Evolutionary conservation across 2,113 vertebrate species (phyloP), one percentile per base, ranked within the genome.

Genomic region (Pituophis catenifer): DNA sequence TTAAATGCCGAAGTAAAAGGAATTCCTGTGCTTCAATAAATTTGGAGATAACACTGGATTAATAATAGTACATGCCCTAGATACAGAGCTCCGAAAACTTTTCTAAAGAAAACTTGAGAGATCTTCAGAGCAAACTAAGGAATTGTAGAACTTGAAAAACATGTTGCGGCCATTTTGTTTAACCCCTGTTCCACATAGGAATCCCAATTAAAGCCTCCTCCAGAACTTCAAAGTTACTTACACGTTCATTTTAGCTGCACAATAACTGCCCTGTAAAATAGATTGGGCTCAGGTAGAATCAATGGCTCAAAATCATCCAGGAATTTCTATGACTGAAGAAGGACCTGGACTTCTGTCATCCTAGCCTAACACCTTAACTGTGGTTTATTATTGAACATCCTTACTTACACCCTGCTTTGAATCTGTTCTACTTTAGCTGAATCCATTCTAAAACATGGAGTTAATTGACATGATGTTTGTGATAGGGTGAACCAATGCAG

Each of bases 1-100:
- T 54, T 92, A 55, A 92, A 75, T 55, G 59, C 58, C 5, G 1
- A 93, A 52, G 75, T 92, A 11, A 81, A 91, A 86, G 26, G 13
- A 89, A n/a, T 94, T 89, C 85, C 52, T 90, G 93, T 86, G 0
- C 58, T 58, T 93, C 92, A 90, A 92, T 53, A 75, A 88, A 89
- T 92, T 81, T 48, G 57, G 70, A 90, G 21, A 21, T 91, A 62
- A 62, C 9, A 7, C 15, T 95, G 38, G 53, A 85, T 90, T 85
- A 70, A 48, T 91, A 92, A 50, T 13, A 86, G 55, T 38, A 17
- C 19, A 70, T 65, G 88, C 50, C 12, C 23, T 44, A 24, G 52
- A 48, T 89, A 23, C 38, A 10, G 38, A 58, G 24, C 38, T 12
- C 33, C 58, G 38, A 26, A 86, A 1, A 6, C 23, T 29, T 91